phyloP scores from a whole-genome alignment of 2,113 vertebrate genomes.

The Tenebrosternarchus preto region DNA sequence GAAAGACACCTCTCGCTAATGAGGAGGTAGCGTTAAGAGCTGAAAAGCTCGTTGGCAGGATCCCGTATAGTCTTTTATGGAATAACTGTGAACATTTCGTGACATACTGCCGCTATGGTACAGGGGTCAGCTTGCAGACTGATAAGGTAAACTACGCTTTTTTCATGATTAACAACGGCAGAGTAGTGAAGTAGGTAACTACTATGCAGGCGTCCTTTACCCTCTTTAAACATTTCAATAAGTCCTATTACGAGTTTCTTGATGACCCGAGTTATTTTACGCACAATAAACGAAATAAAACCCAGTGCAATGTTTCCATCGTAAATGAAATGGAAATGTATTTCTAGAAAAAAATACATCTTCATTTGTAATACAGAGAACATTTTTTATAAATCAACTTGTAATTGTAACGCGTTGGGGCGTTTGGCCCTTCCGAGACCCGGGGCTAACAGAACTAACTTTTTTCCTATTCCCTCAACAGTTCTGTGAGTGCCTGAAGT shows the following conservation, averaged over 20 bases:
- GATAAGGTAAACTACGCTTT: conserved; percentile 79
- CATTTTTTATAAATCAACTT: conserved; percentile 39
- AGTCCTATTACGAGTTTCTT: too few relatives aligned
- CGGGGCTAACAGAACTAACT: not conserved
- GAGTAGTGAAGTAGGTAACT: too few relatives aligned
- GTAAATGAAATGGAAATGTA: too few relatives aligned
- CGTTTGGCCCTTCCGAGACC: too few relatives aligned
- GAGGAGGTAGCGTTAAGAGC: conserved; percentile 87
- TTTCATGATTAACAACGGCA: too few relatives aligned
- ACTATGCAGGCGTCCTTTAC: too few relatives aligned
- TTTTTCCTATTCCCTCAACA: conserved; percentile 60
- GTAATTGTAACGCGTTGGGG: conserved; percentile 39
- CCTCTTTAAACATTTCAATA: too few relatives aligned
- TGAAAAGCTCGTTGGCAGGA: conserved; percentile 81
- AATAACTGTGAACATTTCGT: conserved; percentile 99
- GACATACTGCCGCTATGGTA: conserved; percentile 88
- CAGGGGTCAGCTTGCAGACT: conserved; percentile 83
- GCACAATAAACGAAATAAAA: too few relatives aligned
- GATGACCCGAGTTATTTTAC: too few relatives aligned
- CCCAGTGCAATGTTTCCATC: too few relatives aligned
- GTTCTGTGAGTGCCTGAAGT: conserved; percentile 92
- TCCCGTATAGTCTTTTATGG: conserved; percentile 92
- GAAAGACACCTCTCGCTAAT: conserved; percentile 70
- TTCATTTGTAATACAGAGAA: conserved; percentile 53
- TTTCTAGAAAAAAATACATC: conserved; percentile 51